These are phyloP conservation scores for Trichosurus vulpecula DNA, from an alignment of 2,797 vertebrate species.

Conservation along the genomic window DNA sequence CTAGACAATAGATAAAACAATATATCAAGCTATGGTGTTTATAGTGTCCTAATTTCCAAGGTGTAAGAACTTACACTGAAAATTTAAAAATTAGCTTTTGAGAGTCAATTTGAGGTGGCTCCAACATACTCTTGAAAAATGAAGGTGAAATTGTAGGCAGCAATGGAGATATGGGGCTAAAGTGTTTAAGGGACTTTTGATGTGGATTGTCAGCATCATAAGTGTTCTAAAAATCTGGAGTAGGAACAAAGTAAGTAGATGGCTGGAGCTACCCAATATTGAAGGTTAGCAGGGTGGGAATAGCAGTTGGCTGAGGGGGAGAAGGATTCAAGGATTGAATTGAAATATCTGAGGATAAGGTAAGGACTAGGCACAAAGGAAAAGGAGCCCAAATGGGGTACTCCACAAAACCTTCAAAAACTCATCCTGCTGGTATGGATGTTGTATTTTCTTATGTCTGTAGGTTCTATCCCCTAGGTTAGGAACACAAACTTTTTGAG, in stretches of 20 bases:
- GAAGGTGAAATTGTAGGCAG: not conserved
- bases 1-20: too few relatives aligned
- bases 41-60: not conserved
- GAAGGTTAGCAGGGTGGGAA: not conserved
- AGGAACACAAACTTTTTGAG: not conserved
- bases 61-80: not conserved
- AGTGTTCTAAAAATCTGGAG: not conserved
- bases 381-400: not conserved
- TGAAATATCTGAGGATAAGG: not conserved
- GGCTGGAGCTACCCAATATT: not conserved
- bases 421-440: not conserved
- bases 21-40: not conserved
- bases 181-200: not conserved
- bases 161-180: not conserved
- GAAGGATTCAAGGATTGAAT: not conserved
- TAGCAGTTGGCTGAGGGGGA: not conserved
- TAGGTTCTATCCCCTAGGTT: not conserved
- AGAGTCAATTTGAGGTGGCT: not conserved
- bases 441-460: not conserved
- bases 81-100: not conserved
- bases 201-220: not conserved
- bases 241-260: not conserved
- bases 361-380: not conserved
- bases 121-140: not conserved
- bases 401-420: not conserved